Conservation (phyloP, 2,888 invertebrate genomes). For the Pollenia amentaria region DNA sequence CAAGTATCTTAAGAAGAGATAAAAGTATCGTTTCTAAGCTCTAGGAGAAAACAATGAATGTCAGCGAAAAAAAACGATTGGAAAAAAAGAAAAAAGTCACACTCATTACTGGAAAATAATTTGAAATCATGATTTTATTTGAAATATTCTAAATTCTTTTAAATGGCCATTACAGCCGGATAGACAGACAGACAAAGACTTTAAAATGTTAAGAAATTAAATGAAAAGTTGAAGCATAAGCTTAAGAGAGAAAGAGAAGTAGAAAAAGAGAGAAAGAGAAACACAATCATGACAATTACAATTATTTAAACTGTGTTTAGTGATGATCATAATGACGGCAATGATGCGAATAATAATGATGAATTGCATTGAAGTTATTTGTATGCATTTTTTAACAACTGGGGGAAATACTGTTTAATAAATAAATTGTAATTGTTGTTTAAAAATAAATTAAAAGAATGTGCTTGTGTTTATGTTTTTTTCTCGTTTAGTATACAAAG, state of each 20-base stretch:
- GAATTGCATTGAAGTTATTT: constrained; percentile 47
- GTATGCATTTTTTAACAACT: background rate
- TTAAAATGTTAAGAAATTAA: constrained; percentile 30
- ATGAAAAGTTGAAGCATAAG: background rate
- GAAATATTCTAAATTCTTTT: constrained; percentile 71
- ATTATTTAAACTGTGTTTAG: background rate
- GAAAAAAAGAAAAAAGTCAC: constrained; percentile 27
- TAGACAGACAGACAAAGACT: no score
- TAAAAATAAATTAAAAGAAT: constrained; percentile 50
- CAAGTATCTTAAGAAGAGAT: constrained; percentile 36
- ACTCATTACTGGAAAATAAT: constrained; percentile 61
- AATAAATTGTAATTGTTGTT: constrained; percentile 54
- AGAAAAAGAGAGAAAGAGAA: background rate
- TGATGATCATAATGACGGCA: constrained; percentile 35
- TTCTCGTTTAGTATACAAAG: constrained; percentile 10
- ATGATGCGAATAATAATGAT: constrained; percentile 53
- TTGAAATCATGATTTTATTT: constrained; percentile 70
- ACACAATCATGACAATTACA: constrained; percentile 37
- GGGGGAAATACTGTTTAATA: constrained; percentile 21
- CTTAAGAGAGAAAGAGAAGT: background rate
- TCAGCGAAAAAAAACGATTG: background rate
- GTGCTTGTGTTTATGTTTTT: background rate
- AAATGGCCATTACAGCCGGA: constrained; percentile 58
- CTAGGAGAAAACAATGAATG: background rate
- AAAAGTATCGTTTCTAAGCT: constrained; percentile 14